Evolutionary conservation across 2,888 invertebrate genomes (phyloP).

Genomic region (Deilephila elpenor): DNA sequence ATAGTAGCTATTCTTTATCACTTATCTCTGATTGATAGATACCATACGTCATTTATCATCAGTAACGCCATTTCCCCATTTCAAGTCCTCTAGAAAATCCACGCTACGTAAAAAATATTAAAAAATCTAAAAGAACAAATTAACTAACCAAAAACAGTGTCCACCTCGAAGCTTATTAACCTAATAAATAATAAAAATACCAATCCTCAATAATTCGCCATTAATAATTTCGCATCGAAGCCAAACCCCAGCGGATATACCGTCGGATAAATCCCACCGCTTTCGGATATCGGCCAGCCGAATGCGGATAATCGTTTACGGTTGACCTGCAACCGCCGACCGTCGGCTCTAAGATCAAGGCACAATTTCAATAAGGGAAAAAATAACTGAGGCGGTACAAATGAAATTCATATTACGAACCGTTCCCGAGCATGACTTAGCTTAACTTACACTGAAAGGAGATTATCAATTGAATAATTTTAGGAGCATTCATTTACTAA

Average conservation of each 20-base stretch:
- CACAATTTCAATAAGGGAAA: slow-evolving; percentile 22
- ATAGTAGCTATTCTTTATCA: no score
- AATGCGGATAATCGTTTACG: slow-evolving; percentile 24
- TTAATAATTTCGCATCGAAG: slow-evolving; percentile 1
- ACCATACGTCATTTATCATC: no score
- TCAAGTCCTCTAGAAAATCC: no score
- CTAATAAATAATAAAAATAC: neutral
- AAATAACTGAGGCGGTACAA: slow-evolving; percentile 19
- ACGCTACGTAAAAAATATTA: no score
- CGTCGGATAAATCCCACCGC: slow-evolving; percentile 20
- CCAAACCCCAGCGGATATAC: slow-evolving; percentile 6
- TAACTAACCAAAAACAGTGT: neutral
- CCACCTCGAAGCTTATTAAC: neutral
- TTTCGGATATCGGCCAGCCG: slow-evolving; percentile 24
- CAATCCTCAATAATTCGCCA: neutral
- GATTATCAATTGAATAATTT: slow-evolving; percentile 9
- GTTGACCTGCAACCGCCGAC: slow-evolving; percentile 12
- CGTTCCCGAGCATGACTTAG: slow-evolving; percentile 18
- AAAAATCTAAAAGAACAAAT: no score
- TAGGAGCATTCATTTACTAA: no score
- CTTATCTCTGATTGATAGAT: no score
- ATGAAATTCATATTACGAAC: slow-evolving; percentile 23
- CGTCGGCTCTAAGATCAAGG: slow-evolving; percentile 15
- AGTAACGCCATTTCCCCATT: no score
- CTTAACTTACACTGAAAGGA: neutral